Evolutionary conservation across 2,888 invertebrate species (phyloP), one percentile per base, ranked within the genome.

Genomic region (Diadegma fenestrale): DNA sequence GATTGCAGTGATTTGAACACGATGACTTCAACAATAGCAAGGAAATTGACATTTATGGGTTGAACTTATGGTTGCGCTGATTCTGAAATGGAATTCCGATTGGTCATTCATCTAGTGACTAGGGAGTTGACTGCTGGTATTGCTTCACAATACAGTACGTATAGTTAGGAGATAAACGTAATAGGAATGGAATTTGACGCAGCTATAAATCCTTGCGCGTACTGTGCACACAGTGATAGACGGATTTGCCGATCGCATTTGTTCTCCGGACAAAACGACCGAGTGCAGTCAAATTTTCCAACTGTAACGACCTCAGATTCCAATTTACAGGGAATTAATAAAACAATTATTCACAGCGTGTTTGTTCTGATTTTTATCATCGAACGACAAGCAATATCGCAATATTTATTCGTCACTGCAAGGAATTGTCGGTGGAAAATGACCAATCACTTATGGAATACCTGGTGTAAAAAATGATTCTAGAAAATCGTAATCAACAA

Each of bases 41-140:
- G 30, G 68, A 79, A 58, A 69, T 43, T 30, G 64, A 22, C 45
- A 58, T 33, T 19, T 41, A 37, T 19, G 63, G 33, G 64, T 45
- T 26, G 48, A 58, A 26, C 64, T 41, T 48, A 51, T 48, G 45
- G 45, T 72, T 72, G 12, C 68, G 77, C 71, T 80, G 72, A 71
- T 61, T 45, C 54, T 37, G 17, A 71, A 80, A 72, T 76, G 76
- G 66, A 76, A 84, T 72, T 54, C 58, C 76, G 19, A 84, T 80
- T 58, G 80, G 48, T 77, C 76, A 64, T 80, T 41, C 68, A 45
- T 68, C 54, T 71, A 69, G 22, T 58, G 71, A 12, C 64, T 30
- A 14, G 69, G 51, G 69, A 58, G 58, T 58, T 26, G 58, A 26
- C 58, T n/a, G 54, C 17, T 58, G 41, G 33, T 68, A 75, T 12